Evolutionary conservation across 1,140 invertebrate species (phyloP).

Genomic region (Orchestia grillus): DNA sequence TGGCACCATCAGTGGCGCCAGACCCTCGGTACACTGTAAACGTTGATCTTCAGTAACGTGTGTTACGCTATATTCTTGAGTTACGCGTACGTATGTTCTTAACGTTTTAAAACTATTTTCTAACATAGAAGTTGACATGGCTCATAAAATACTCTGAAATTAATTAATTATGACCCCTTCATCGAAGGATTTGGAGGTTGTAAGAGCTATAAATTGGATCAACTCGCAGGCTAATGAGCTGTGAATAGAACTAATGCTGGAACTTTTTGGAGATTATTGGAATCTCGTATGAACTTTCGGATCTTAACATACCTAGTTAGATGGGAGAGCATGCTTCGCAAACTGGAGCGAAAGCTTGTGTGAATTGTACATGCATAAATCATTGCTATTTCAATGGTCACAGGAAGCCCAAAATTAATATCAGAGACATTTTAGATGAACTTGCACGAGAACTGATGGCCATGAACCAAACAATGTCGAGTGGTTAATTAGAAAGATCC

Average conservation of each 20-base stretch:
- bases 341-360: background rate
- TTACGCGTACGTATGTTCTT: background rate
- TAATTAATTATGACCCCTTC: background rate
- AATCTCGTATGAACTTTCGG: no score
- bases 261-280: background rate
- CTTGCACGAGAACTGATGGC: background rate
- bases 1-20: no score
- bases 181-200: background rate
- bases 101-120: no score
- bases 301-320: background rate
- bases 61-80: no score
- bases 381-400: background rate
- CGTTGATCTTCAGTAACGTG: no score
- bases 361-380: background rate
- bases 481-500: no score
- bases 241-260: background rate
- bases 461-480: no score
- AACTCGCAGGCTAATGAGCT: background rate
- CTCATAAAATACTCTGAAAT: background rate
- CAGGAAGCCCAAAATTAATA: background rate
- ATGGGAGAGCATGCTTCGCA: background rate
- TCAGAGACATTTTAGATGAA: background rate
- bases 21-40: no score
- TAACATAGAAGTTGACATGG: background rate
- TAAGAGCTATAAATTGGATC: background rate